Base-by-base conservation (phyloP, 2,113 vertebrate genomes). In the Kobus ellipsiprymnus region DNA sequence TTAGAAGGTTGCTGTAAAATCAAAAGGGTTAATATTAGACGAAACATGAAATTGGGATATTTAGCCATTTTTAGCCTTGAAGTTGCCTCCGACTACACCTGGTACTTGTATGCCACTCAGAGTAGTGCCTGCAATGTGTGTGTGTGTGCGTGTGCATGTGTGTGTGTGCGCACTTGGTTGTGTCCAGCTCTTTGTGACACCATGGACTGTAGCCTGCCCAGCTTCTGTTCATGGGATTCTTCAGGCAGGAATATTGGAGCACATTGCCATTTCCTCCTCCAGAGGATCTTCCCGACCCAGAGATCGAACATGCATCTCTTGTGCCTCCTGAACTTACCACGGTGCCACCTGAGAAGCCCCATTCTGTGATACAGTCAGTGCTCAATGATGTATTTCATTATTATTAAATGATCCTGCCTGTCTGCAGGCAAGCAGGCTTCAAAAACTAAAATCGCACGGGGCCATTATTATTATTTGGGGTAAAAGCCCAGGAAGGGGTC, bases 361-460 rank as follows among this genome's bases (percentile, higher is more conserved):
- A 27, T 15, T 44, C 71, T 77, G 21, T 19, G 48, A 83, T 30
- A 29, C 0, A 62, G 50, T 50, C 46, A 3, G 9, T 5, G 36
- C 13, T 54, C 33, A 27, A 0, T 1, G 2, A 14, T 14, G 2
- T 2, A 30, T 19, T 33, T 83, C 17, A 21, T 27, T 23, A 15
- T 46, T 12, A 60, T 67, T 57, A 23, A 62, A 62, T 30, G 59
- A 36, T 29, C 27, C 71, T 48, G 29, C 48, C 23, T 21, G n/a
- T 64, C 21, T 6, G 13, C 5, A 10, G 19, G 55, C 57, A 78
- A 54, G 50, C 14, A 50, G 11, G 11, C 11, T 95, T 50, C 48
- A 29, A 59, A 87, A 77, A n/a, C 33, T 54, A 3, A 48, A 21
- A 40, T 5, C 17, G 5, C 25, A 2, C 0, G 0, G 55, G 50